These are phyloP conservation scores for Phorcus lineatus DNA, from an alignment of 2,888 invertebrate genomes.

Conservation along the genomic window DNA sequence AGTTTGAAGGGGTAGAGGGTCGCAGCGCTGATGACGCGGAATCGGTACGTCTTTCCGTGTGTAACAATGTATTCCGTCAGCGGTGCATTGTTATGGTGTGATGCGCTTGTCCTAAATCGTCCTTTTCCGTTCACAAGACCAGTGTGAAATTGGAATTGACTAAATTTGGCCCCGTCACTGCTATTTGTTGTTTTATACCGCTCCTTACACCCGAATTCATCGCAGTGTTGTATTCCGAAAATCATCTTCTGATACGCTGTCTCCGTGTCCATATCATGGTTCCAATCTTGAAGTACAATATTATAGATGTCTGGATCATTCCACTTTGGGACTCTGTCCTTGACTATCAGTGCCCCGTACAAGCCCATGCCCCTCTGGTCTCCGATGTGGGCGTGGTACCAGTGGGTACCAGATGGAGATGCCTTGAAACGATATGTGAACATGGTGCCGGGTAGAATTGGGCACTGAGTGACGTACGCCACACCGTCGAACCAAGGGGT, in stretches of 20 bases:
- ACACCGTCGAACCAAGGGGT: slow-evolving; percentile 59
- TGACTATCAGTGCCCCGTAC: slow-evolving; percentile 49
- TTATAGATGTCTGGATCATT: slow-evolving; percentile 21
- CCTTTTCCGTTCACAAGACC: slow-evolving; percentile 53
- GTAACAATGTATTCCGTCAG: slow-evolving; percentile 43
- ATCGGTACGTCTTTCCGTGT: slow-evolving; percentile 30
- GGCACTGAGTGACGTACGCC: slow-evolving; percentile 57
- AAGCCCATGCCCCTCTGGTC: slow-evolving; percentile 53
- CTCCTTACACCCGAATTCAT: background rate
- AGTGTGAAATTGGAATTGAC: slow-evolving; percentile 35
- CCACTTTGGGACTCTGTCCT: background rate
- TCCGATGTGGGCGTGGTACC: slow-evolving; percentile 55
- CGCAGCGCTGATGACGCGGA: slow-evolving; percentile 51
- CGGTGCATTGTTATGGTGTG: slow-evolving; percentile 41
- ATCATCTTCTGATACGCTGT: slow-evolving; percentile 30
- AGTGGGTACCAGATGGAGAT: slow-evolving; percentile 46
- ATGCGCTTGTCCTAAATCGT: slow-evolving; percentile 28
- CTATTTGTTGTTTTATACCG: background rate
- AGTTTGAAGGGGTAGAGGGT: slow-evolving; percentile 46
- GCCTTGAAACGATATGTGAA: slow-evolving; percentile 53
- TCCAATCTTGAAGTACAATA: slow-evolving; percentile 35
- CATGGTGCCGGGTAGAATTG: slow-evolving; percentile 46
- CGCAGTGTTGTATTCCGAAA: slow-evolving; percentile 20
- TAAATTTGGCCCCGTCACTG: slow-evolving; percentile 32
- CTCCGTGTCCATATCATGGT: slow-evolving; percentile 38